Base-by-base conservation (phyloP, 2,888 invertebrate species). In the Trichogramma dendrolimi region DNA sequence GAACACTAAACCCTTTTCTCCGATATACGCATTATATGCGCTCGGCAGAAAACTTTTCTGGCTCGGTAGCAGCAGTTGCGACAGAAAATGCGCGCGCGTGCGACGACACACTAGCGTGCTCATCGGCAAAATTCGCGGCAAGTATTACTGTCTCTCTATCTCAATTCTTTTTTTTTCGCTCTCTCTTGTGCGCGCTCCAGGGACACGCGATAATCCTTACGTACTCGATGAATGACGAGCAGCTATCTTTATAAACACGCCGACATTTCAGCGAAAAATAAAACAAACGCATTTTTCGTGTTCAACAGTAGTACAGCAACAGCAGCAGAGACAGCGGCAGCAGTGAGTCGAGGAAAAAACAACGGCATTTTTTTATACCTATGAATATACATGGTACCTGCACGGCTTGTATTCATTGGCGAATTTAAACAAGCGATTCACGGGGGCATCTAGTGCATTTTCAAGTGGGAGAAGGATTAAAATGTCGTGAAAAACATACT, bases 201-300 rank as follows among this genome's bases (percentile, higher is more conserved):
- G 57, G 58, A 63, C 61, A 64, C 63, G 62, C 67, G 64, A 69
- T 67, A 67, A 69, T 70, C 69, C 71, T 71, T 69, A 68, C 66
- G 67, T 67, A 63, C 63, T 63, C 55, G 67, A 67, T 62, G 61
- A 62, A 66, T 67, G 62, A 67, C 53, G 58, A 40, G 56, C 48
- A 59, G 41, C 52, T 4, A 27, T 27, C 7, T 60, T 59, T 61
- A 64, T 56, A 64, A 69, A 66, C 66, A 52, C 27, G 27, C 27
- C 27, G 27, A 27, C 27, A 27, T 27, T 27, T 27, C 27, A 27
- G 2, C 27, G 27, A 27, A 2, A 27, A 27, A 27, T 27, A 27
- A 27, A 27, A 27, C 27, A 27, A 27, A 27, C 27, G 27, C 27
- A 27, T 27, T 27, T 27, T 27, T 27, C 27, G 3, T 27, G 27